phyloP scores from a whole-genome alignment of 2,888 invertebrate genomes.

The Frankliniella intonsa region DNA sequence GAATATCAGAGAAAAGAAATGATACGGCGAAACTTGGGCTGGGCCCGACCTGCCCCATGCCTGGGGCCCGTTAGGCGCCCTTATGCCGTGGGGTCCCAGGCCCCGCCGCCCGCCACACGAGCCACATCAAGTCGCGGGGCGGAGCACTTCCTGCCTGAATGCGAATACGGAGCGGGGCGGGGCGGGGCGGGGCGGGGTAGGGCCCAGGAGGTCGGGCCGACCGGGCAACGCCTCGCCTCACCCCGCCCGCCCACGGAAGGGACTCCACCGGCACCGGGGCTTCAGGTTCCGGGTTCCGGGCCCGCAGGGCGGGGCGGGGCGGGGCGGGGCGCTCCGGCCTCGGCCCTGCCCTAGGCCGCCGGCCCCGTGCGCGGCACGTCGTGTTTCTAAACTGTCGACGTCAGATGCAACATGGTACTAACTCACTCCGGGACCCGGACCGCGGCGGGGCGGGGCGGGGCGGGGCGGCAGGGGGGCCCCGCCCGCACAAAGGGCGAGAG shows the following conservation, averaged over 20 bases:
- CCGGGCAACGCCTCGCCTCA: not conserved
- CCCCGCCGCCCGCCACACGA: no score
- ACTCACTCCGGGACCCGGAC: not conserved
- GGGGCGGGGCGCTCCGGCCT: not conserved
- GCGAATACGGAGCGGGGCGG: not conserved
- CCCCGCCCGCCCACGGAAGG: not conserved
- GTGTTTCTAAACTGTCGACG: slow-evolving; percentile 26
- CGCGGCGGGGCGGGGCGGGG: not conserved
- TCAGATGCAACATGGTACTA: slow-evolving; percentile 26
- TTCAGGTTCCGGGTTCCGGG: slow-evolving; percentile 1
- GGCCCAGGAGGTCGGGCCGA: not conserved
- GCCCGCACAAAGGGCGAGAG: not conserved
- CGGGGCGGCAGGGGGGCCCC: not conserved
- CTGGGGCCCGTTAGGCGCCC: no score
- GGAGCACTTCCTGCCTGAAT: no score
- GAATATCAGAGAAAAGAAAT: no score
- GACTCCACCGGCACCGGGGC: not conserved
- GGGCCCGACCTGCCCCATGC: no score
- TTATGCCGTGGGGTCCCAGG: no score
- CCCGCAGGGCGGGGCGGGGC: not conserved
- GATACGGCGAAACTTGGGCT: no score
- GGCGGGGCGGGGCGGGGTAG: not conserved
- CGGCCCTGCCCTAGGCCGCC: not conserved
- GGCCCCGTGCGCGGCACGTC: not conserved
- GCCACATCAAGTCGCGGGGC: no score